Base-by-base conservation (phyloP, 2,888 invertebrate species). In the Athetis lepigone region DNA sequence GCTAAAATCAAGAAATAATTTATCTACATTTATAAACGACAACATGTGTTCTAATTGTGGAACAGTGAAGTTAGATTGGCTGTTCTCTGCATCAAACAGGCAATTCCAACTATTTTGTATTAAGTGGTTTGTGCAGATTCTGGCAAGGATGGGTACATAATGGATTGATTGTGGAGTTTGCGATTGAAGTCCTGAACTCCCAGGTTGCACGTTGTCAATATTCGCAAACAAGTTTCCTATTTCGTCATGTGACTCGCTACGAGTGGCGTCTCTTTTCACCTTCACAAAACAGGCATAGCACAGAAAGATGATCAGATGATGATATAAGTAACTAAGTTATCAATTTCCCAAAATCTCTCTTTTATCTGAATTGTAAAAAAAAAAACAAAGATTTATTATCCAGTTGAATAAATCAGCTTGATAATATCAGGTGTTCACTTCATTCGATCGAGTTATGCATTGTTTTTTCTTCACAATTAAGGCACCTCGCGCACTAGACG, bases 81-180 rank as follows among this genome's bases (percentile, higher is more conserved):
- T 47, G 47, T 47, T 47, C 47, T 47, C 47, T 29, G 47, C 47
- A 47, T 47, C 47, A 47, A 29, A 33, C 13, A 33, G 47, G 13
- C 19, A 47, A 47, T 47, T 29, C 47, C 19, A 47, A 47, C 29
- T 25, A 25, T 45, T 45, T 45, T 45, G 23, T 45, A 45, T 2
- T 16, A 45, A 9, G 25, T 45, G 45, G 16, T 45, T 45, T 45
- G 45, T 45, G 45, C 25, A 45, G 45, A 25, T 25, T 45, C 45
- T 45, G 9, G 45, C 45, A n/a, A 45, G 23, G 45, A 25, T 45
- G 23, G 42, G 42, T 42, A 42, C 7, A 42, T 42, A 42, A 42
- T 5, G 27, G 18, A 18, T 9, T 45, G 45, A 16, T 45, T 27
- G 16, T 16, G 11, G 16, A 45, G 45, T 45, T 45, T 45, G 45